These are phyloP conservation scores for Diplodus puntazzo DNA, from an alignment of 2,797 vertebrate species.

Conservation along the genomic window DNA sequence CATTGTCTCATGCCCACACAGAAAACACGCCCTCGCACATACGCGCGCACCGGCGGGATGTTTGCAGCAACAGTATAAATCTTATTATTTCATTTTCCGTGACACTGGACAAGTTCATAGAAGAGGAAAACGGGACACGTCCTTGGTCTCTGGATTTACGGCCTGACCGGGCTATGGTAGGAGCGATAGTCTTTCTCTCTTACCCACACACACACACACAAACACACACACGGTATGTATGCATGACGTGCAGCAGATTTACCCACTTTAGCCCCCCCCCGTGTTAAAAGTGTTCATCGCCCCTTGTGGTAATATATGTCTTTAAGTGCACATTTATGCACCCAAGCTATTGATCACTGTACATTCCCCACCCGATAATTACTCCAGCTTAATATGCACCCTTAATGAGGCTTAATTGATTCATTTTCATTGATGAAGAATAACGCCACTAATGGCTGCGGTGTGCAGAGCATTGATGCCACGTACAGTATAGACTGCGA, in stretches of 20 bases:
- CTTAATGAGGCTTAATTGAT: constrained; percentile 83
- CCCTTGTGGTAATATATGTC: constrained; percentile 82
- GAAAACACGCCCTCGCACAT: constrained; percentile 17
- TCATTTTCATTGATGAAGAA: constrained; percentile 81
- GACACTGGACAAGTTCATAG: constrained; percentile 86
- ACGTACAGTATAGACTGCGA: constrained; percentile 65
- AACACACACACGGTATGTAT: constrained; percentile 35
- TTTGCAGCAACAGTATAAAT: constrained; percentile 85
- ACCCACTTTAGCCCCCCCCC: constrained; percentile 70
- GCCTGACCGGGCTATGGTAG: constrained; percentile 62
- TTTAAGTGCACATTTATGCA: constrained; percentile 82
- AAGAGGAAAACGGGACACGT: constrained; percentile 82
- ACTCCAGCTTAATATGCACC: constrained; percentile 82
- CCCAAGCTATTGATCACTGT: constrained; percentile 78
- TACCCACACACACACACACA: constrained; percentile 29
- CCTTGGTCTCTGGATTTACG: constrained; percentile 85
- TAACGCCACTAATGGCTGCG: constrained; percentile 77
- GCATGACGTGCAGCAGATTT: constrained; percentile 69
- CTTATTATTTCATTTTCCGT: constrained; percentile 87
- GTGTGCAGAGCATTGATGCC: constrained; percentile 69
- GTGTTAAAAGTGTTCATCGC: constrained; percentile 80
- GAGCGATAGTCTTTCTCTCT: constrained; percentile 37
- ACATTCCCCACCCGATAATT: constrained; percentile 79
- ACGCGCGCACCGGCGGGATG: constrained; percentile 50
- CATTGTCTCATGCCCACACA: constrained; percentile 26